A percentile compares a stretch with the other conserved stretches of the same genome.
phyloP scores from a whole-genome alignment of 2,888 invertebrate species.

The Stenurella melanura region DNA sequence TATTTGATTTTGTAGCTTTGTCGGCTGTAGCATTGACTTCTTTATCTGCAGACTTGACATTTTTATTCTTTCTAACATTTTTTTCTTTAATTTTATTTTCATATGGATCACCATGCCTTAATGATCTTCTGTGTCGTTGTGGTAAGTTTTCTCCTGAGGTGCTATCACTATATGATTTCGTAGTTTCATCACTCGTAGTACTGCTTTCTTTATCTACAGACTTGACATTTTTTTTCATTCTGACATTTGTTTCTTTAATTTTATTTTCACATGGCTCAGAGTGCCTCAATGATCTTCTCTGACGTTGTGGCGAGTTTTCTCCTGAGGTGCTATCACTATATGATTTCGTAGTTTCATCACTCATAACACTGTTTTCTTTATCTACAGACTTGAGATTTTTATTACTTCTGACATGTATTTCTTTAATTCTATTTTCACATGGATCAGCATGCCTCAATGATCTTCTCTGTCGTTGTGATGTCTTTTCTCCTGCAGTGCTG shows the following conservation, averaged over 20 bases:
- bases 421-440: not conserved
- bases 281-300: not conserved
- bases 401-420: not conserved
- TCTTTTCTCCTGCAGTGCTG: not conserved
- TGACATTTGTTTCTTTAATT: not conserved
- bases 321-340: not conserved
- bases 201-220: too few relatives aligned
- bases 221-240: not conserved
- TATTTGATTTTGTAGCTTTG: not conserved
- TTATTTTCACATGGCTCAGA: not conserved
- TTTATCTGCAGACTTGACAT: too few relatives aligned
- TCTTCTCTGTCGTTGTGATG: not conserved
- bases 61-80: too few relatives aligned
- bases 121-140: too few relatives aligned
- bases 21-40: not conserved
- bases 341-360: not conserved
- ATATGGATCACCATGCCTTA: too few relatives aligned
- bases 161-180: too few relatives aligned
- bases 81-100: too few relatives aligned
- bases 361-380: not conserved
- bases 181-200: too few relatives aligned
- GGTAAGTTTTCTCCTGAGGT: too few relatives aligned
- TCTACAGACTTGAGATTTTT: too few relatives aligned
- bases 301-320: not conserved
- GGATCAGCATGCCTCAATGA: not conserved